Conservation (phyloP, 2,797 vertebrate genomes). For the Acrossocheilus wenchowensis region DNA sequence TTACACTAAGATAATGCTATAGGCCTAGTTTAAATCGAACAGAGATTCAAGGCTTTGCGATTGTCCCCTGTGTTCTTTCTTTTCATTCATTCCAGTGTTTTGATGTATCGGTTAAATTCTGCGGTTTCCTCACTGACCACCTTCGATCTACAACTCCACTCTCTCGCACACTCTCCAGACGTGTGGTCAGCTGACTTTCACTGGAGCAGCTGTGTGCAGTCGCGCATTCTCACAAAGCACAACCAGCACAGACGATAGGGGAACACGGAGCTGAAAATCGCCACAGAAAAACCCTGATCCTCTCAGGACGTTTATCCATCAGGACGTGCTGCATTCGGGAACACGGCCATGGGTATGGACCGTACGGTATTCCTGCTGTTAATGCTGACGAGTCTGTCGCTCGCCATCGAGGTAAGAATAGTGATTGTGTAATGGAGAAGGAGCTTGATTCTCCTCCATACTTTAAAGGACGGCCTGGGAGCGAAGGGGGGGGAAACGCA, state of each 20-base stretch:
- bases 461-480: conserved; percentile 20
- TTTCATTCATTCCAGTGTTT: not conserved
- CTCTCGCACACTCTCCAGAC: not conserved
- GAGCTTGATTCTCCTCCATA: conserved; percentile 10
- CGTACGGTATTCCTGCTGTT: conserved; percentile 74
- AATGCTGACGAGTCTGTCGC: conserved; percentile 78
- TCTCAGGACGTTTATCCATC: conserved; percentile 51
- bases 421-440: conserved; percentile 27
- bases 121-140: conserved; percentile 11
- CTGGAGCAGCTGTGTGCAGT: conserved; percentile 58
- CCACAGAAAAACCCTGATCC: conserved; percentile 28
- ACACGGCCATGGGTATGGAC: conserved; percentile 72
- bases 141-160: not conserved
- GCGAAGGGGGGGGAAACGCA: not conserved
- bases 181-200: conserved; percentile 60
- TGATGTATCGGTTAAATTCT: not conserved
- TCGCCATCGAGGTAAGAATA: conserved; percentile 79
- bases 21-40: not conserved
- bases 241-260: conserved; percentile 54
- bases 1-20: not conserved
- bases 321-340: conserved; percentile 60
- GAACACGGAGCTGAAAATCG: conserved; percentile 40
- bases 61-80: not conserved
- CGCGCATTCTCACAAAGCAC: conserved; percentile 60
- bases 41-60: not conserved